A percentile compares a stretch with the other conserved stretches of the same genome.
phyloP scores from a whole-genome alignment of 2,888 invertebrate species.

The Trilocha varians region DNA sequence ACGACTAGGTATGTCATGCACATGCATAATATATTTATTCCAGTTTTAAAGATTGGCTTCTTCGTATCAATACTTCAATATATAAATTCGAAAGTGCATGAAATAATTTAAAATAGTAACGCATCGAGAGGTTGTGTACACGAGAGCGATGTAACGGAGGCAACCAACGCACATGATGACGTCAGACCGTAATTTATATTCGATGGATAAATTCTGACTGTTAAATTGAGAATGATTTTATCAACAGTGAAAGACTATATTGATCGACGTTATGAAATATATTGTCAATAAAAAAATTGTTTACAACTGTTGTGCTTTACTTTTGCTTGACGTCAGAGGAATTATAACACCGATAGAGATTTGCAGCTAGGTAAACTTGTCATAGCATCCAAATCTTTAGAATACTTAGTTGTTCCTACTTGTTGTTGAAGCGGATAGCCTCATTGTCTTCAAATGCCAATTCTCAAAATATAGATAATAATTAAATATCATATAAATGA shows the following conservation, averaged over 20 bases:
- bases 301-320: not conserved
- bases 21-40: no score
- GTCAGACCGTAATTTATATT: slow-evolving; percentile 42
- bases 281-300: not conserved
- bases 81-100: not conserved
- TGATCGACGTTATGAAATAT: slow-evolving; percentile 1
- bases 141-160: slow-evolving; percentile 12
- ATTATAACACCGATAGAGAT: no score
- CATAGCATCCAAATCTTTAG: no score
- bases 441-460: no score
- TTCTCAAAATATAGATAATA: no score
- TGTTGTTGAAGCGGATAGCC: no score
- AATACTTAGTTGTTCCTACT: no score
- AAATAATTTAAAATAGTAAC: not conserved
- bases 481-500: no score
- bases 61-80: slow-evolving; percentile 15
- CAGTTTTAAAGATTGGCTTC: no score
- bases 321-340: no score
- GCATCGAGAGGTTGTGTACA: not conserved
- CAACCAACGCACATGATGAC: slow-evolving; percentile 31
- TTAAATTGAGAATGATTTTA: slow-evolving; percentile 22
- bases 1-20: no score
- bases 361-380: no score
- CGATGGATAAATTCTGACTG: slow-evolving; percentile 30
- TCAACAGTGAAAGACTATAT: slow-evolving; percentile 10